phyloP scores from a whole-genome alignment of 2,113 vertebrate species.

The Mormyrus lacerda region DNA sequence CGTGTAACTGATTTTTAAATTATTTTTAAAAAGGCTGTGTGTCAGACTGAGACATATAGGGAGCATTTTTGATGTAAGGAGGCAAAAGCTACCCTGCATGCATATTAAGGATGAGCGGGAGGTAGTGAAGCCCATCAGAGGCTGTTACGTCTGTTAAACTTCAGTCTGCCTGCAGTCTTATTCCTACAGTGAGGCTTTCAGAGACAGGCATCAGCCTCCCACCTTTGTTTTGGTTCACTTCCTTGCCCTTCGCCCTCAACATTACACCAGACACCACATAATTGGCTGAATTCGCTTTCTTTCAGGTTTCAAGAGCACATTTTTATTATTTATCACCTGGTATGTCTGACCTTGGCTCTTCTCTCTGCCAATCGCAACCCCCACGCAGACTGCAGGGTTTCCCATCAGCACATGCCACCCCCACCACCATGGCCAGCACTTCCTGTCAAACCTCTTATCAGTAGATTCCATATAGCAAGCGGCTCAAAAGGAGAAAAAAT shows the following conservation, averaged over 20 bases:
- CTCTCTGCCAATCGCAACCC: background rate
- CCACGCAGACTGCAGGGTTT: background rate
- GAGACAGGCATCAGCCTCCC: background rate
- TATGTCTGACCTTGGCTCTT: background rate
- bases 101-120: background rate
- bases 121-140: background rate
- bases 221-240: background rate
- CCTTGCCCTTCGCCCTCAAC: background rate
- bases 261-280: background rate
- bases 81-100: background rate
- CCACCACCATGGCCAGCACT: constrained; percentile 32
- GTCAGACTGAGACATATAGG: background rate
- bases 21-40: background rate
- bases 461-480: constrained; percentile 43
- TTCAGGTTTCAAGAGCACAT: background rate
- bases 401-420: constrained; percentile 1
- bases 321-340: background rate
- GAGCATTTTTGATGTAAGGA: background rate
- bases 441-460: constrained; percentile 52
- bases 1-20: background rate
- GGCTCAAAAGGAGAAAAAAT: constrained; percentile 33
- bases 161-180: background rate
- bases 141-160: background rate
- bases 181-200: background rate
- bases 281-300: constrained; percentile 11